phyloP scores from a whole-genome alignment of 2,113 vertebrate species.

The Anoura caudifer region DNA sequence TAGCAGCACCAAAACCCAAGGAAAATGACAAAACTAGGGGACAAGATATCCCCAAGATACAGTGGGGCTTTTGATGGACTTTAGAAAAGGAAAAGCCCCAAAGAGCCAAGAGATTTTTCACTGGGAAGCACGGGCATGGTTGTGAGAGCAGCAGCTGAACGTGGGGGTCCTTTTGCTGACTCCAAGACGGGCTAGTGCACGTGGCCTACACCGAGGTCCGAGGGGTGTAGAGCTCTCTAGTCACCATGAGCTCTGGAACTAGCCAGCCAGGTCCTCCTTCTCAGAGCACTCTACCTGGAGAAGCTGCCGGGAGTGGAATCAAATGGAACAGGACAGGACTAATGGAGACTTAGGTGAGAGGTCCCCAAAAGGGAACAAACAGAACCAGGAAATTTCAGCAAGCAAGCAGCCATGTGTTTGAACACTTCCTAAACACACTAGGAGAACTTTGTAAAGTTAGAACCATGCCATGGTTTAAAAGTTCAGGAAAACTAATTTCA shows the following conservation, averaged over 20 bases:
- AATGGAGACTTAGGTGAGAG: neutral
- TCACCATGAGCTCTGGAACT: neutral
- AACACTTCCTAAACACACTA: neutral
- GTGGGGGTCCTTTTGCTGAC: neutral
- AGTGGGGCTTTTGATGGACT: neutral
- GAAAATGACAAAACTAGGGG: neutral
- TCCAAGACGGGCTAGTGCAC: neutral
- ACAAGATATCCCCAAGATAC: neutral
- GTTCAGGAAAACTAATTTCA: neutral
- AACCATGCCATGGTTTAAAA: neutral
- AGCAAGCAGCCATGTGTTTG: neutral
- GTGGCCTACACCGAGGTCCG: accelerated
- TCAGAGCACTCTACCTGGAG: neutral
- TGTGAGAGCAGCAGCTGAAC: neutral
- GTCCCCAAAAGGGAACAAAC: neutral
- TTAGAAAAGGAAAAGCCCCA: neutral
- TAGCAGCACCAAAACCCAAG: neutral
- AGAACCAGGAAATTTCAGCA: neutral
- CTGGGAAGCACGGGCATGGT: accelerated
- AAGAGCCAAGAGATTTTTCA: neutral
- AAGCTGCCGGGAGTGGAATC: neutral
- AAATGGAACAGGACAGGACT: neutral
- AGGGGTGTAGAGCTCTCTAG: neutral
- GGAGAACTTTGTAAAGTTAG: neutral
- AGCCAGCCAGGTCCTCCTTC: neutral